Evolutionary conservation across 2,797 vertebrate species (phyloP).

Genomic region (Sphaeramia orbicularis): DNA sequence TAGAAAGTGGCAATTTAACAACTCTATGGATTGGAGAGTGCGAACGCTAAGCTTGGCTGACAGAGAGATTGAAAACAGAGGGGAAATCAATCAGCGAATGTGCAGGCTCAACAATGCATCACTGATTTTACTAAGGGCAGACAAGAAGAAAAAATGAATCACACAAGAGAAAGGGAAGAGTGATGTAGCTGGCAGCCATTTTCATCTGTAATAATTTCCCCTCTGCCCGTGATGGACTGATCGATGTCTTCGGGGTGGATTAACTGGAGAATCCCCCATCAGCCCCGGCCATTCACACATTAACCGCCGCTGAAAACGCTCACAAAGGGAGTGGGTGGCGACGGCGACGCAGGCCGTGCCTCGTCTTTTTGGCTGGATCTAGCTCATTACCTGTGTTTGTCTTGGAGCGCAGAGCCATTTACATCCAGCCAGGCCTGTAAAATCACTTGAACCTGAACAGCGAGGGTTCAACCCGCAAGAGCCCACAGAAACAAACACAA

Average conservation of each 20-base stretch:
- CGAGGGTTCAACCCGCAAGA: constrained; percentile 51
- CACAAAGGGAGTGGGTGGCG: constrained; percentile 53
- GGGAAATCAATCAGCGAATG: constrained; percentile 73
- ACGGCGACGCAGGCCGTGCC: constrained; percentile 37
- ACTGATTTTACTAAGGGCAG: constrained; percentile 65
- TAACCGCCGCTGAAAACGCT: constrained; percentile 43
- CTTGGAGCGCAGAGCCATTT: constrained; percentile 71
- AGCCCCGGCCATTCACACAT: constrained; percentile 53
- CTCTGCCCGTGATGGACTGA: constrained; percentile 54
- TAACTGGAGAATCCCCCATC: constrained; percentile 57
- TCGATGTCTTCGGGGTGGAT: constrained; percentile 65
- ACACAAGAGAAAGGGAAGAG: constrained; percentile 38
- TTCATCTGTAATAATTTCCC: constrained; percentile 64
- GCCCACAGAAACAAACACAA: constrained; percentile 57
- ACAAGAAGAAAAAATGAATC: constrained; percentile 41
- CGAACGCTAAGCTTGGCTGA: constrained; percentile 61
- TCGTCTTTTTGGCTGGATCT: constrained; percentile 61
- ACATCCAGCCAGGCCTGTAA: constrained; percentile 67
- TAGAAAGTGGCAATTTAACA: constrained; percentile 62
- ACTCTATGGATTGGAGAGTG: constrained; percentile 58
- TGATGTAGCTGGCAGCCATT: constrained; percentile 46
- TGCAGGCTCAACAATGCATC: constrained; percentile 71
- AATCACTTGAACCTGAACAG: constrained; percentile 73
- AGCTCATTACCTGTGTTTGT: constrained; percentile 78
- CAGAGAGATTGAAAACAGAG: constrained; percentile 75